phyloP scores from a whole-genome alignment of 2,113 vertebrate species.

The Mellivora capensis region DNA sequence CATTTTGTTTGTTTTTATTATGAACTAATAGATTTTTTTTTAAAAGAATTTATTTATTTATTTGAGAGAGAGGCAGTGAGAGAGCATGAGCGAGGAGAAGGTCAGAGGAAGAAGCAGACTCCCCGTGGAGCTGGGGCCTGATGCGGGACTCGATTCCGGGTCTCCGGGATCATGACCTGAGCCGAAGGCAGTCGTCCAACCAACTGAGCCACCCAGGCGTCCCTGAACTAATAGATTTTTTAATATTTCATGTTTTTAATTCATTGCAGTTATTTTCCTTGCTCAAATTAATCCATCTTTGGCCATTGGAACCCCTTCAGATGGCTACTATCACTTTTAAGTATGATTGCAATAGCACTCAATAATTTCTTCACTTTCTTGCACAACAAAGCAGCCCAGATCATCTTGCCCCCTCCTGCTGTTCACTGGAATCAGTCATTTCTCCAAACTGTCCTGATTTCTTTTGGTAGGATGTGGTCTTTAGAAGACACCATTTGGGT shows the following conservation, averaged over 20 bases:
- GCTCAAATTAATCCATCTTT: neutral
- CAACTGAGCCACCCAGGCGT: no score
- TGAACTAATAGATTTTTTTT: neutral
- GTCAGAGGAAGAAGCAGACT: no score
- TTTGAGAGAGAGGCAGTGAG: no score
- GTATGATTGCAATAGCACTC: neutral
- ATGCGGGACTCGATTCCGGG: no score
- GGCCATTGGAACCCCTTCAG: neutral
- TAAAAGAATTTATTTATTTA: no score
- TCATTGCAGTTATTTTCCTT: neutral
- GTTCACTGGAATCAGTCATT: neutral
- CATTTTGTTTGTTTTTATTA: neutral
- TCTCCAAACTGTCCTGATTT: neutral
- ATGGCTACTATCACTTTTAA: neutral
- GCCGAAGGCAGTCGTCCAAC: no score
- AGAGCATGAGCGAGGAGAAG: no score
- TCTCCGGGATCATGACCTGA: no score
- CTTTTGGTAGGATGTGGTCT: neutral
- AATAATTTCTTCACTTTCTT: neutral
- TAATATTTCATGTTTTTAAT: neutral
- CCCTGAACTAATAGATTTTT: neutral
- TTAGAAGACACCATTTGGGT: neutral
- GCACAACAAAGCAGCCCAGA: neutral
- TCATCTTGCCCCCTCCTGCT: neutral
- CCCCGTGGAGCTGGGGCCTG: no score